These are phyloP conservation scores for Limonius californicus DNA, from an alignment of 1,140 invertebrate genomes.

Conservation along the genomic window DNA sequence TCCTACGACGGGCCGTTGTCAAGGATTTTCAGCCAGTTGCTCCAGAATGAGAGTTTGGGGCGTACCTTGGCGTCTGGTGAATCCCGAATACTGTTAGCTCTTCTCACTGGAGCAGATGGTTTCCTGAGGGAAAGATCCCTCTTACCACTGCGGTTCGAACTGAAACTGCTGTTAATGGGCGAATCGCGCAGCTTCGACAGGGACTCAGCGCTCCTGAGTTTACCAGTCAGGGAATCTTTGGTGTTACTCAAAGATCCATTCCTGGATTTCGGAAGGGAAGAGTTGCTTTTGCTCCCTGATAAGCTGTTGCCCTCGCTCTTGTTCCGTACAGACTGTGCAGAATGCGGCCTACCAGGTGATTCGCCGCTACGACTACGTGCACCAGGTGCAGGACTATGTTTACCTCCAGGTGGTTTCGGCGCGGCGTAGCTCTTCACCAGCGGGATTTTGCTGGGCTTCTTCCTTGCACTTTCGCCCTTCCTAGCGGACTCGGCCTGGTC, in stretches of 20 bases:
- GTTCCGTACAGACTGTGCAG: slow-evolving; percentile 49
- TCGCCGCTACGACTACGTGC: slow-evolving; percentile 51
- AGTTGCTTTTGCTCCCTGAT: slow-evolving; percentile 38
- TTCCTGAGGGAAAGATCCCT: slow-evolving; percentile 3
- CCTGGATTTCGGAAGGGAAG: slow-evolving; percentile 42
- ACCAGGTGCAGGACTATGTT: slow-evolving; percentile 47
- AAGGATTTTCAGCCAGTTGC: slow-evolving; percentile 57
- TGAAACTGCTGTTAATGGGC: slow-evolving; percentile 17
- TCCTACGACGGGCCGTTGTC: slow-evolving; percentile 48
- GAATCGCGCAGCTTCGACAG: slow-evolving; percentile 35
- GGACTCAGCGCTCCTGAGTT: slow-evolving; percentile 51
- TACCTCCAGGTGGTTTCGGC: slow-evolving; percentile 56
- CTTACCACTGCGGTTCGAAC: background rate
- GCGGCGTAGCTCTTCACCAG: slow-evolving; percentile 52
- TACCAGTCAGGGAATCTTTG: slow-evolving; percentile 58
- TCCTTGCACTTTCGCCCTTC: slow-evolving; percentile 50
- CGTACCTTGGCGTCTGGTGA: slow-evolving; percentile 58
- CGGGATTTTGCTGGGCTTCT: slow-evolving; percentile 68
- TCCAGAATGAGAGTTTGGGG: slow-evolving; percentile 60
- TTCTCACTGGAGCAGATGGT: slow-evolving; percentile 31
- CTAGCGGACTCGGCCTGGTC: slow-evolving; percentile 49
- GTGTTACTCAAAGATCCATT: slow-evolving; percentile 49
- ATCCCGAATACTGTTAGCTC: slow-evolving; percentile 28
- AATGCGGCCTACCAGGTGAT: slow-evolving; percentile 50
- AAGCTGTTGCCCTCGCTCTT: slow-evolving; percentile 41